These are phyloP conservation scores for Hylaea fasciaria DNA, from an alignment of 2,888 invertebrate genomes.

Conservation along the genomic window DNA sequence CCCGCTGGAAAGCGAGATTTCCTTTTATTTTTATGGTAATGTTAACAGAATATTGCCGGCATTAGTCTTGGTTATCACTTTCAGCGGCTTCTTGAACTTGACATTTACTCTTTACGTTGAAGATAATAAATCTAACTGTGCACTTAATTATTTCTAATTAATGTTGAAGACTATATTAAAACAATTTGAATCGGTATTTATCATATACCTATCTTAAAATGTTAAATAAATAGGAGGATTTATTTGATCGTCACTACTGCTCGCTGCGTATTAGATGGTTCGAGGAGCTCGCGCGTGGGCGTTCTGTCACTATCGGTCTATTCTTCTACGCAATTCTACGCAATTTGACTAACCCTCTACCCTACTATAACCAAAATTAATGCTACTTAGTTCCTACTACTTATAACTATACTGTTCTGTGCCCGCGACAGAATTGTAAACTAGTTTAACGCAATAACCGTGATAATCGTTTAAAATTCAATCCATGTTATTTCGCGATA, in stretches of 20 bases:
- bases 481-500: conserved; percentile 21
- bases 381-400: conserved; percentile 14
- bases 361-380: no score
- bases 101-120: conserved; percentile 9
- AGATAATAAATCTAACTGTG: not conserved
- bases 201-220: conserved; percentile 16
- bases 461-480: conserved; percentile 32
- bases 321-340: conserved; percentile 47
- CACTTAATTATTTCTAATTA: conserved; percentile 1
- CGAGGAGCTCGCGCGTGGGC: conserved; percentile 34
- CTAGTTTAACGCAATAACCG: conserved; percentile 31
- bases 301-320: conserved; percentile 40
- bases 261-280: not conserved
- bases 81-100: conserved; percentile 13
- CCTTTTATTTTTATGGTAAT: conserved; percentile 2
- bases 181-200: not conserved
- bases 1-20: not conserved
- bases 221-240: conserved; percentile 52
- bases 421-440: conserved; percentile 31
- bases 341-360: conserved; percentile 25
- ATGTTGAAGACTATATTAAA: conserved; percentile 3
- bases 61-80: not conserved
- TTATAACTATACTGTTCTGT: conserved; percentile 32
- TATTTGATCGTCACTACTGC: conserved; percentile 48
- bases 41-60: not conserved